Conservation (phyloP, 1,140 invertebrate genomes). For the Drosophila truncata region DNA sequence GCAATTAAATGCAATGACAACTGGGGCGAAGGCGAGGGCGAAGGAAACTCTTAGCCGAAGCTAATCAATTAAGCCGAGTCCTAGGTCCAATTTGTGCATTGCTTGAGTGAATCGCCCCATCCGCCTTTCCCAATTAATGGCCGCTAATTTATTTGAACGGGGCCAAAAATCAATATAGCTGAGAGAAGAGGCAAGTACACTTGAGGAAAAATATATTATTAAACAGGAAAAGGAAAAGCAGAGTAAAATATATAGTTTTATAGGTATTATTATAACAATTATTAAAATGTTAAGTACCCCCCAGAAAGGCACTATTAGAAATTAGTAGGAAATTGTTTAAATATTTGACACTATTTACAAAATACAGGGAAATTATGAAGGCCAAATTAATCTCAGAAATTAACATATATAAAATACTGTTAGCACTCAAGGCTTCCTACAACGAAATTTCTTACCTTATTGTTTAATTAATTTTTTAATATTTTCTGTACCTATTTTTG, state of each 20-base stretch:
- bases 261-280: too few species aligned
- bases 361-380: neutral
- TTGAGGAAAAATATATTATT: neutral
- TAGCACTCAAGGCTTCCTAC: neutral
- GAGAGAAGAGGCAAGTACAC: neutral
- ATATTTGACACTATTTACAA: neutral
- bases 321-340: neutral
- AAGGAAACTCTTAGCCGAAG: slow-evolving; percentile 14
- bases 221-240: neutral
- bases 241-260: too few species aligned
- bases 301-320: neutral
- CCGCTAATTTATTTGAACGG: slow-evolving; percentile 65
- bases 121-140: slow-evolving; percentile 67
- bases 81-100: slow-evolving; percentile 40
- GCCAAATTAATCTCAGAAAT: neutral
- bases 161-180: slow-evolving; percentile 67
- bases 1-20: slow-evolving; percentile 73
- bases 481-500: neutral
- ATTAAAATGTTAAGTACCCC: neutral
- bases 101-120: slow-evolving; percentile 34
- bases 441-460: neutral
- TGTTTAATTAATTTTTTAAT: neutral
- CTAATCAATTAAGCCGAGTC: slow-evolving; percentile 68
- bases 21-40: neutral
- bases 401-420: neutral